These are phyloP conservation scores for Xestobium rufovillosum DNA, from an alignment of 2,888 invertebrate genomes.

Conservation along the genomic window DNA sequence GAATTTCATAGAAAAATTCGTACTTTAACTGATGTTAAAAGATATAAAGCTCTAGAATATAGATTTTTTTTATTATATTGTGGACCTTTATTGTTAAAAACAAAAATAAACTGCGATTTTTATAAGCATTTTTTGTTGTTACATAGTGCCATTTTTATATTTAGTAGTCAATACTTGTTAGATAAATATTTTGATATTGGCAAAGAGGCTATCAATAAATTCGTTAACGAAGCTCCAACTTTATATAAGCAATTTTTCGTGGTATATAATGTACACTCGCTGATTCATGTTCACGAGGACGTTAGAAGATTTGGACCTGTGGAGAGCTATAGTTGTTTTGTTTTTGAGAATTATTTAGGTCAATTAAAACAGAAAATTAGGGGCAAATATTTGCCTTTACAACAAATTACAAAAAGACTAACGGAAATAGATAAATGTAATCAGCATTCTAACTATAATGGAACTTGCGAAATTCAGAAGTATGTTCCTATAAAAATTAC, in stretches of 20 bases:
- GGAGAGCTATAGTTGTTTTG: conserved; percentile 11
- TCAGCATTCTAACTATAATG: too few relatives aligned
- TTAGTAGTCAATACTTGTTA: conserved; percentile 9
- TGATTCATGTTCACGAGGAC: conserved; percentile 7
- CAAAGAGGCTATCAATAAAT: conserved; percentile 7
- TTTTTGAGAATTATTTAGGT: conserved; percentile 13
- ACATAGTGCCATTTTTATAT: conserved; percentile 13
- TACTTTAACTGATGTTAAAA: conserved; percentile 11
- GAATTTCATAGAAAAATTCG: too few relatives aligned
- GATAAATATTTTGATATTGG: conserved; percentile 10
- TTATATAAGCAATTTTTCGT: not conserved
- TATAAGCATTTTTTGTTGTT: conserved; percentile 12
- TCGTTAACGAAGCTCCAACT: not conserved
- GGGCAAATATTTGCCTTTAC: too few relatives aligned
- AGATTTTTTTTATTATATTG: conserved; percentile 10
- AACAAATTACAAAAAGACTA: too few relatives aligned
- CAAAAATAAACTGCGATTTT: conserved; percentile 4
- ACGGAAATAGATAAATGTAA: too few relatives aligned
- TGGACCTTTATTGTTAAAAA: not conserved
- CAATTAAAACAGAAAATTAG: too few relatives aligned
- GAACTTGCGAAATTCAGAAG: too few relatives aligned
- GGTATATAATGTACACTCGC: too few relatives aligned
- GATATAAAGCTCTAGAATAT: conserved; percentile 14
- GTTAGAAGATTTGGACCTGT: conserved; percentile 8
- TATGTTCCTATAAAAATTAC: too few relatives aligned